phyloP scores from a whole-genome alignment of 2,797 vertebrate species.

The Schizopygopsis pylzovi region DNA sequence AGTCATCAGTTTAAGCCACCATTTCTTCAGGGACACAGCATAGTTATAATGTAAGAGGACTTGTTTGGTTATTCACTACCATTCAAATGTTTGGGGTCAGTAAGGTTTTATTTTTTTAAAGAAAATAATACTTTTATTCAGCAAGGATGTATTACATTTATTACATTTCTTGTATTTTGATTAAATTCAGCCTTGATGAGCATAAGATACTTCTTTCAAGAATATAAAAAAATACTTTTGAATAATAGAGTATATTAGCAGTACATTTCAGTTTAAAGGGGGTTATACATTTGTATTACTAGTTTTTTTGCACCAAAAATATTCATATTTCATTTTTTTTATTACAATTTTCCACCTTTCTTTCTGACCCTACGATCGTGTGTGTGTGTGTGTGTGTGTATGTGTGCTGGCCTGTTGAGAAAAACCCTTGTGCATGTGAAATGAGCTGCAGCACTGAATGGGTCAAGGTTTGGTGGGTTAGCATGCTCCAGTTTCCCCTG shows the following conservation, averaged over 20 bases:
- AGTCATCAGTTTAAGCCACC: slow-evolving; percentile 50
- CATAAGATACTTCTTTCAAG: background rate
- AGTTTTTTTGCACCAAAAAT: background rate
- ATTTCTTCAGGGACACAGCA: background rate
- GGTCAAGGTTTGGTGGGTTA: background rate
- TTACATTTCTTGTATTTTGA: background rate
- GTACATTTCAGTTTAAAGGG: background rate
- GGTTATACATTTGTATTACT: background rate
- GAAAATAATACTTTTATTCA: background rate
- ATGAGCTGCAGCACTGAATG: background rate
- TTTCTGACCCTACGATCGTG: background rate
- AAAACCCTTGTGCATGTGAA: background rate
- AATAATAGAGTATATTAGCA: background rate
- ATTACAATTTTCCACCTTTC: background rate
- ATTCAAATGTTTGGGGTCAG: background rate
- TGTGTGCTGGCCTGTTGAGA: too few species aligned
- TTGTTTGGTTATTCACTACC: background rate
- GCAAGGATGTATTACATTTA: background rate
- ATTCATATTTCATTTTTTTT: background rate
- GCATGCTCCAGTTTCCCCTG: background rate
- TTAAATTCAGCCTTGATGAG: background rate
- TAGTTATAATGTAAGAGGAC: background rate
- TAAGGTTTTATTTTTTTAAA: background rate
- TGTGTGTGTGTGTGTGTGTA: too few species aligned
- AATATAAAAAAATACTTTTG: background rate